Evolutionary conservation across 2,888 invertebrate species (phyloP), one percentile per base, ranked within the genome.

Genomic region (Barypeithes pellucidus): DNA sequence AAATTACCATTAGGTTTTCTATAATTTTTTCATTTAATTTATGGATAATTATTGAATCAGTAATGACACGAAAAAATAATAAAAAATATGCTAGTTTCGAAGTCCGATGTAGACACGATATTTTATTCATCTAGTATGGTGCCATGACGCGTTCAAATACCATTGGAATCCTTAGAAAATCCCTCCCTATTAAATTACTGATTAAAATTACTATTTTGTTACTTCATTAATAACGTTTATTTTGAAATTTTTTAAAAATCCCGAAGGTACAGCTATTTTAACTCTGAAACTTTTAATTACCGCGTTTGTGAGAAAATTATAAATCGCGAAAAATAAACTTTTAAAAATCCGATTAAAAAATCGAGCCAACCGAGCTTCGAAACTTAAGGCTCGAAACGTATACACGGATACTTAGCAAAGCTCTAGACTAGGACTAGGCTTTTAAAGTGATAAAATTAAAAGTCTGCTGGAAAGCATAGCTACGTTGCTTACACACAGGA

Each of bases 251-350:
- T n/a, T n/a, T n/a, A 12, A 29, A 57, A 57, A 16, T 41, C 9
- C 14, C 11, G 41, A 16, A 20, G 59, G 20, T 22, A 18, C 16
- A n/a, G 18, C 60, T 43, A 24, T 39, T 59, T 59, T 11, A 20
- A 41, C 41, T 52, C 12, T n/a, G 7, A 60, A 68, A 68, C 72
- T 72, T 72, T 72, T 66, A 72, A 72, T 72, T 72, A 67, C 45
- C 18, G 20, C 47, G 52, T 52, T 60, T 67, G 24, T 11, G 22
- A 47, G 14, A 52, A 66, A 57, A 67, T 67, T 62, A 62, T 57
- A 60, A 67, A 72, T 72, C 62, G 54, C 33, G 47, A 41, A 67
- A 71, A 39, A 52, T 52, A 67, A 72, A 72, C 72, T 72, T 72
- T 14, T 61, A 60, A 45, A 72, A 67, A 67, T 62, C 72, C 54